A percentile compares a stretch with the other conserved stretches of the same genome.
phyloP scores from a whole-genome alignment of 2,797 vertebrate genomes.

The Liasis olivaceus region DNA sequence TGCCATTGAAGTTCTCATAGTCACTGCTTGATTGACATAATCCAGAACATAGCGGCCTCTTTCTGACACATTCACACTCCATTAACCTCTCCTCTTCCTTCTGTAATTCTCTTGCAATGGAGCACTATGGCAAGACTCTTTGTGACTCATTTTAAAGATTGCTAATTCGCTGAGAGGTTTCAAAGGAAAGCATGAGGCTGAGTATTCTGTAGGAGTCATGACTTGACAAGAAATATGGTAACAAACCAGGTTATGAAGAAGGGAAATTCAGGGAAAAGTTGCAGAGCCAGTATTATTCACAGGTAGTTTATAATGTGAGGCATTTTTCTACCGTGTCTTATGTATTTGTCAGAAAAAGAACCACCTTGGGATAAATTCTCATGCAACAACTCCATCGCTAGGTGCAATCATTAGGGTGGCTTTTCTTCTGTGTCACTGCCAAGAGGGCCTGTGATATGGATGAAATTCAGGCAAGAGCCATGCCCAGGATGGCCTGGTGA shows the following conservation, averaged over 20 bases:
- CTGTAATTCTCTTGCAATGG: neutral
- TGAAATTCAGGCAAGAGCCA: neutral
- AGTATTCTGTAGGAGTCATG: neutral
- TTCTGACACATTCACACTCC: neutral
- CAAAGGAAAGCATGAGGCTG: neutral
- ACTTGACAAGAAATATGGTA: neutral
- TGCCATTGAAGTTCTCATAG: neutral
- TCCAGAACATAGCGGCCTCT: neutral
- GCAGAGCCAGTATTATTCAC: neutral
- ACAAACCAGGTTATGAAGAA: neutral
- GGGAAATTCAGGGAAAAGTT: neutral
- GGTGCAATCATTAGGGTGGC: neutral
- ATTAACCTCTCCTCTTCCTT: neutral
- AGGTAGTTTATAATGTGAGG: neutral
- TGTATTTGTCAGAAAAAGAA: neutral
- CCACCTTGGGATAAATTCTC: neutral
- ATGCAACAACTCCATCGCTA: neutral
- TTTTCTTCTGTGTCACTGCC: neutral
- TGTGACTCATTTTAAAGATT: neutral
- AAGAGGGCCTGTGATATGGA: neutral
- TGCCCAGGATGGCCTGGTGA: too few relatives aligned
- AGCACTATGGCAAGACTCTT: neutral
- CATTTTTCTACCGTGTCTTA: neutral
- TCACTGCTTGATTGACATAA: neutral
- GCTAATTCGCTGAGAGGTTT: neutral